Conservation (phyloP, 2,888 invertebrate genomes). For the Spicauda simplicius region DNA sequence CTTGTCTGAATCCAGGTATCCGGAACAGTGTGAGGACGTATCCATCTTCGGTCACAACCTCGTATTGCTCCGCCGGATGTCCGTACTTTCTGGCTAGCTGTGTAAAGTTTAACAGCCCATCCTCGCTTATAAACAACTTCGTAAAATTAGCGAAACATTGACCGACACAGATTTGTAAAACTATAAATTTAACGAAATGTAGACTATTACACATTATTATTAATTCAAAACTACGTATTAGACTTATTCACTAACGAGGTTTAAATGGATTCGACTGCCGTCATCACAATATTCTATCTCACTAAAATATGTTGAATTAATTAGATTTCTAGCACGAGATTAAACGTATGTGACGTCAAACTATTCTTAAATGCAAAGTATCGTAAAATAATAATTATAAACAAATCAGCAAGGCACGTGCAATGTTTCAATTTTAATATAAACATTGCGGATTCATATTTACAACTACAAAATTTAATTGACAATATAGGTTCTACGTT, state of each 20-base stretch:
- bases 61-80: constrained; percentile 50
- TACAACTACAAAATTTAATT: too few species aligned
- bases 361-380: not conserved
- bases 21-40: constrained; percentile 62
- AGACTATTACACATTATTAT: not conserved
- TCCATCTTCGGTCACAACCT: constrained; percentile 61
- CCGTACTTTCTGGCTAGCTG: constrained; percentile 52
- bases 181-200: not conserved
- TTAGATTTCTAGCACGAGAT: not conserved
- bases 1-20: constrained; percentile 55
- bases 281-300: not conserved
- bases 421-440: not conserved
- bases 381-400: not conserved
- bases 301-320: not conserved
- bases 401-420: not conserved
- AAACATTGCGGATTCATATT: not conserved
- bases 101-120: constrained; percentile 43
- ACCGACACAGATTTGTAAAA: not conserved
- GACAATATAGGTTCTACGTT: too few species aligned
- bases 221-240: not conserved
- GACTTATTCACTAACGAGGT: not conserved
- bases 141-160: not conserved
- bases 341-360: not conserved
- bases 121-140: not conserved
- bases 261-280: not conserved